Evolutionary conservation across 2,888 invertebrate species (phyloP).

Genomic region (Drosophila picticornis): DNA sequence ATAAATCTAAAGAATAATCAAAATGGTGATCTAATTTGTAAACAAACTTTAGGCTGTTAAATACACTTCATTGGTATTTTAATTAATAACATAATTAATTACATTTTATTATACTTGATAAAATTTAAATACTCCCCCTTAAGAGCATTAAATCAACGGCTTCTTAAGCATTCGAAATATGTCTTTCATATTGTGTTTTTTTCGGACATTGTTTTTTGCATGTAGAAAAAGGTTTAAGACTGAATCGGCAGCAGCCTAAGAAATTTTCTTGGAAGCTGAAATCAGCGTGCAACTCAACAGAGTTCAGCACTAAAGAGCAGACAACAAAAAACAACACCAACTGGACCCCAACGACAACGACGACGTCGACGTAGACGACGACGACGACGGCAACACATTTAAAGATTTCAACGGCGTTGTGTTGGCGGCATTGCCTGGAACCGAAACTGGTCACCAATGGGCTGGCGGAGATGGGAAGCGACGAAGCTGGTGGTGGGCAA

Average conservation of each 20-base stretch:
- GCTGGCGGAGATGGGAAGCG: constrained; percentile 24
- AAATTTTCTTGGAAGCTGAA: constrained; percentile 72
- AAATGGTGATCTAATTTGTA: neutral
- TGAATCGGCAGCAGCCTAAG: constrained; percentile 29
- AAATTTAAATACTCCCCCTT: neutral
- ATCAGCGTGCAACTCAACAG: constrained; percentile 42
- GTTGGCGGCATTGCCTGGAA: constrained; percentile 60
- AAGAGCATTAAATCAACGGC: constrained; percentile 23
- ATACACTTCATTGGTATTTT: neutral
- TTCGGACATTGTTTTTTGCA: constrained; percentile 44
- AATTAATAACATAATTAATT: neutral
- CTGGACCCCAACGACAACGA: constrained; percentile 10
- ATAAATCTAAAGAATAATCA: too few species aligned
- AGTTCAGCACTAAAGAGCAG: constrained; percentile 43
- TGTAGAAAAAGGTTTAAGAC: constrained; percentile 43
- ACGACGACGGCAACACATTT: constrained; percentile 45
- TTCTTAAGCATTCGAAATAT: constrained; percentile 3
- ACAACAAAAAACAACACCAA: constrained; percentile 38
- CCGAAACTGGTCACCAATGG: constrained; percentile 56
- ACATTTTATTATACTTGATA: neutral
- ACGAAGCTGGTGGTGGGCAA: constrained; percentile 34
- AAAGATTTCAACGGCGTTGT: constrained; percentile 57
- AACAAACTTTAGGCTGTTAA: neutral
- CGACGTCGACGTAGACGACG: constrained; percentile 22
- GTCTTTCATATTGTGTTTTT: constrained; percentile 18